phyloP scores from a whole-genome alignment of 1,140 invertebrate species.

The Danaus plexippus region DNA sequence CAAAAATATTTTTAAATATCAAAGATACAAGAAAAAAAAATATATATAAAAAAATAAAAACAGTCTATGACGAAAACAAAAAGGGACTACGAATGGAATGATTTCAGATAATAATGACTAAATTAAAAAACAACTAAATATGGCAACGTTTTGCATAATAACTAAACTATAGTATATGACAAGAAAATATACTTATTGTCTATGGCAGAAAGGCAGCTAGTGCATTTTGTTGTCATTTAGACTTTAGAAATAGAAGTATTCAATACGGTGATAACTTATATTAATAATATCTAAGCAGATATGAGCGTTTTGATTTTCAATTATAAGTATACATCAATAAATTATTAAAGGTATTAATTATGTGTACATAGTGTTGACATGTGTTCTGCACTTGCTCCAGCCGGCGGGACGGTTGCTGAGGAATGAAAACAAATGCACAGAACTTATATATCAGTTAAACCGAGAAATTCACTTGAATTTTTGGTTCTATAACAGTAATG shows the following conservation, averaged over 20 bases:
- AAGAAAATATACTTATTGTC: conserved; percentile 24
- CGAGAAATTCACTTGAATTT: too few relatives aligned
- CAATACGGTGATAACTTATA: conserved; percentile 24
- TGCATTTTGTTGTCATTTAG: conserved; percentile 21
- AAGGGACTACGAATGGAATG: conserved; percentile 22
- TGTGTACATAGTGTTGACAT: conserved; percentile 52
- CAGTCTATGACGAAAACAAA: background rate
- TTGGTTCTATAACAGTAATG: too few relatives aligned
- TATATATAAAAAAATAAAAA: conserved; percentile 13
- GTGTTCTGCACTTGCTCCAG: conserved; percentile 25
- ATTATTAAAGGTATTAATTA: conserved; percentile 46
- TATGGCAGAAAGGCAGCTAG: conserved; percentile 31
- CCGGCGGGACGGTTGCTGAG: too few relatives aligned
- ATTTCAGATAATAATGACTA: conserved; percentile 16
- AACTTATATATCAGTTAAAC: too few relatives aligned
- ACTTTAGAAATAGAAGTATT: conserved; percentile 14
- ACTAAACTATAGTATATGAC: conserved; percentile 18
- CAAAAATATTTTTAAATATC: conserved; percentile 11
- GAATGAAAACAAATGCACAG: too few relatives aligned
- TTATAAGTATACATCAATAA: conserved; percentile 43
- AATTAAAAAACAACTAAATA: conserved; percentile 19
- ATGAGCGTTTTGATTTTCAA: conserved; percentile 54
- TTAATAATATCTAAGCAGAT: conserved; percentile 58
- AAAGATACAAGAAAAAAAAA: conserved; percentile 17
- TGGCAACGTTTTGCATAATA: conserved; percentile 23